Evolutionary conservation across 1,140 invertebrate genomes (phyloP), one percentile per base, ranked within the genome.

Genomic region (Trichonephila clavata): DNA sequence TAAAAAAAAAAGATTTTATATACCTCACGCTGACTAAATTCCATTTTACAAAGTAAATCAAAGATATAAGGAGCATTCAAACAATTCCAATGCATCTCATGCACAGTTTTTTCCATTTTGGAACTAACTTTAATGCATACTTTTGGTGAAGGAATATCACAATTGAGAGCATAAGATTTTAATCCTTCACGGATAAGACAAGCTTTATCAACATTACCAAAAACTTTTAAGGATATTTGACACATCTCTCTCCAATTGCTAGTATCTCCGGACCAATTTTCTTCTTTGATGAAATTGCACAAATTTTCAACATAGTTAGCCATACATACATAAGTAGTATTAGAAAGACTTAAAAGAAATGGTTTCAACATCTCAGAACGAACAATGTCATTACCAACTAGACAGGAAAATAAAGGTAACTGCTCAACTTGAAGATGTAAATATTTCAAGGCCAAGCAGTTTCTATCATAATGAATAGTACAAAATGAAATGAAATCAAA

Each of bases 371-470:
- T 94, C 59, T 95, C 94, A 63, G 83, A 86, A 63, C 84, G 89
- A 27, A 96, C 94, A 32, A 95, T 94, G 94, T 96, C 95, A 94
- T 96, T 96, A 6, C 95, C 95, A 87, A 95, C 93, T 2, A 96
- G 94, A 84, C 95, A 95, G 7, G 95, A 95, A 13, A 96, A 94
- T 18, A 96, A 60, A 43, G 95, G 95, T 21, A 96, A 93, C 59
- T 95, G 95, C 39, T 93, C 60, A 2, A 94, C 83, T 88, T 86
- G 21, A 27, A 96, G 92, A 43, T 94, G 60, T 16, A 96, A 90
- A 20, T 92, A 71, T 24, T 93, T 80, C 10, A 59, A 77, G 0
- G 95, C 94, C 27, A 96, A 86, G 27, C 94, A 94, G 27, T 94
- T 86, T 18, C 95, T 94, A 90, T 95, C 95, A 83, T 96, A 96